These are phyloP conservation scores for Jacana jacana DNA, from an alignment of 2,113 vertebrate species.

Conservation along the genomic window DNA sequence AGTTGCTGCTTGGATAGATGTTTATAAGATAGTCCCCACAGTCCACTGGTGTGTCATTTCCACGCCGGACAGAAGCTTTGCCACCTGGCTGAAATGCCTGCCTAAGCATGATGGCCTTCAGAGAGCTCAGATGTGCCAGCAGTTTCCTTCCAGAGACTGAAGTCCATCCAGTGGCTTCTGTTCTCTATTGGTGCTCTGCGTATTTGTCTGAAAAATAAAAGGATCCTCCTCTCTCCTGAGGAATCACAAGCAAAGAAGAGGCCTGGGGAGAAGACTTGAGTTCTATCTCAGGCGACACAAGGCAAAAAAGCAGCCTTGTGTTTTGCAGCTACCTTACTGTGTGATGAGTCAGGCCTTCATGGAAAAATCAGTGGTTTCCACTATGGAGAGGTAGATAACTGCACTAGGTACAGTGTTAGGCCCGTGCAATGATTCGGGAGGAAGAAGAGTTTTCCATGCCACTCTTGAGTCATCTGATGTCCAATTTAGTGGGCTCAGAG, in stretches of 20 bases:
- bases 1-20: neutral
- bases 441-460: neutral
- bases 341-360: neutral
- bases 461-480: neutral
- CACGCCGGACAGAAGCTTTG: accelerated
- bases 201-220: neutral
- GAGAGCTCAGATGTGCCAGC: neutral
- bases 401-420: neutral
- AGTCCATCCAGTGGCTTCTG: neutral
- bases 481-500: neutral
- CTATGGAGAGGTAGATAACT: neutral
- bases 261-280: neutral
- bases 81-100: neutral
- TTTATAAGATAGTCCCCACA: too few species aligned
- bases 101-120: neutral
- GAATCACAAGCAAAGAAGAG: neutral
- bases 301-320: neutral
- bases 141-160: neutral
- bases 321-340: neutral
- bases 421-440: neutral
- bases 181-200: neutral
- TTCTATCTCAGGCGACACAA: neutral
- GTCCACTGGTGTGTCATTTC: neutral
- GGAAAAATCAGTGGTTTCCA: neutral
- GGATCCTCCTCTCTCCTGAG: neutral